These are phyloP conservation scores for Hippocampus comes DNA, from an alignment of 2,113 vertebrate species.

Conservation along the genomic window DNA sequence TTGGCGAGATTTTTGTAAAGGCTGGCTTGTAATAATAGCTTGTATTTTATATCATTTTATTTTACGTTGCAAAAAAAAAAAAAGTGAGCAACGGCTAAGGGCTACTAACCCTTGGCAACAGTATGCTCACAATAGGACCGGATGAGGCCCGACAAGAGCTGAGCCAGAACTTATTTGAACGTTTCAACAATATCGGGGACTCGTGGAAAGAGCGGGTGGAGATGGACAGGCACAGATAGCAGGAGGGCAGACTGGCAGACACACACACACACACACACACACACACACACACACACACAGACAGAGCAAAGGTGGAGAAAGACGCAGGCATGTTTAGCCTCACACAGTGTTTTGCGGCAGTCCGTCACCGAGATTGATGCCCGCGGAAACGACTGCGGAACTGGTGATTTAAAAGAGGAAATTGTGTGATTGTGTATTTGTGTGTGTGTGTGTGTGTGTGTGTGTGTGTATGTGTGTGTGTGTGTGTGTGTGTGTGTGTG, in stretches of 20 bases:
- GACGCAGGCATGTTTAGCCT: conserved; percentile 38
- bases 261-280: conserved; percentile 29
- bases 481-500: conserved; percentile 13
- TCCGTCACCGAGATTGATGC: conserved; percentile 53
- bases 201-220: conserved; percentile 31
- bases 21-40: too few species aligned
- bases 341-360: conserved; percentile 37
- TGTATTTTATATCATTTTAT: not conserved
- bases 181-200: conserved; percentile 25
- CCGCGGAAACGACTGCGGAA: conserved; percentile 69
- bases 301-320: conserved; percentile 18
- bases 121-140: conserved; percentile 3
- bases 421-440: conserved; percentile 26
- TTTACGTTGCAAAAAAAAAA: not conserved
- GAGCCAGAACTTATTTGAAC: conserved; percentile 22
- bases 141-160: conserved; percentile 10
- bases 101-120: conserved; percentile 11
- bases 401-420: conserved; percentile 71
- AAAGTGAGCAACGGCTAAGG: not conserved
- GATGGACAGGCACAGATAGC: conserved; percentile 24
- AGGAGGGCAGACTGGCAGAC: conserved; percentile 26
- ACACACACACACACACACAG: conserved; percentile 34
- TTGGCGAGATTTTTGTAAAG: too few species aligned
- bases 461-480: too few species aligned
- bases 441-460: too few species aligned